Evolutionary conservation across 2,797 vertebrate genomes (phyloP).

Genomic region (Phrynocephalus forsythii): DNA sequence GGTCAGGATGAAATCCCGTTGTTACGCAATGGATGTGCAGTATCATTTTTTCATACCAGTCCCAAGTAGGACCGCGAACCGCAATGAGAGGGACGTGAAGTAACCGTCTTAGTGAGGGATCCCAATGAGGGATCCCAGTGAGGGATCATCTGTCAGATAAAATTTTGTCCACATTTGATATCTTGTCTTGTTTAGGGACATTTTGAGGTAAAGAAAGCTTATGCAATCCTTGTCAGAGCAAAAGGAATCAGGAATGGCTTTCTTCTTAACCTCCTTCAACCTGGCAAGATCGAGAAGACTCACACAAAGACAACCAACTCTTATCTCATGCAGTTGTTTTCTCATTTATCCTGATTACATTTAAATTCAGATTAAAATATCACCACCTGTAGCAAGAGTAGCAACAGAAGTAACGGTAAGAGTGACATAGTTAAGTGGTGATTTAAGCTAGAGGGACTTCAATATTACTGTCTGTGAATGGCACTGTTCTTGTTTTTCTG

Average conservation of each 20-base stretch:
- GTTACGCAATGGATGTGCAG: too few relatives aligned
- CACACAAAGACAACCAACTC: neutral
- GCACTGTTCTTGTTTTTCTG: neutral
- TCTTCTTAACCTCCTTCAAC: neutral
- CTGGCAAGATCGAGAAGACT: neutral
- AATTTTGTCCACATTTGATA: neutral
- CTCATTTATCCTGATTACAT: neutral
- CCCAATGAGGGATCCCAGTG: too few relatives aligned
- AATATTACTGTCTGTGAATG: neutral
- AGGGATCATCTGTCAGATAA: too few relatives aligned
- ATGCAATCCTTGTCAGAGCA: neutral
- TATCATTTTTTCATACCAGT: too few relatives aligned
- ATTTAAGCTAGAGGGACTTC: too few relatives aligned
- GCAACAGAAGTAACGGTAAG: too few relatives aligned
- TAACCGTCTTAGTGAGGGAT: too few relatives aligned
- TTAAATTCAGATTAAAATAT: neutral
- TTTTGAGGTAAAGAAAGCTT: neutral
- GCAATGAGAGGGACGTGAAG: too few relatives aligned
- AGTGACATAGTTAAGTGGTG: too few relatives aligned
- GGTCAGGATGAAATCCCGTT: too few relatives aligned
- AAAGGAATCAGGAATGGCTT: neutral
- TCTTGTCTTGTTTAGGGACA: neutral
- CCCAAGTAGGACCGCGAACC: too few relatives aligned
- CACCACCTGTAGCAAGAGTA: neutral
- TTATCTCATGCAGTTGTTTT: neutral